A percentile compares a stretch with the other conserved stretches of the same genome.
phyloP scores from a whole-genome alignment of 1,140 invertebrate genomes.

The Helicoverpa armigera region DNA sequence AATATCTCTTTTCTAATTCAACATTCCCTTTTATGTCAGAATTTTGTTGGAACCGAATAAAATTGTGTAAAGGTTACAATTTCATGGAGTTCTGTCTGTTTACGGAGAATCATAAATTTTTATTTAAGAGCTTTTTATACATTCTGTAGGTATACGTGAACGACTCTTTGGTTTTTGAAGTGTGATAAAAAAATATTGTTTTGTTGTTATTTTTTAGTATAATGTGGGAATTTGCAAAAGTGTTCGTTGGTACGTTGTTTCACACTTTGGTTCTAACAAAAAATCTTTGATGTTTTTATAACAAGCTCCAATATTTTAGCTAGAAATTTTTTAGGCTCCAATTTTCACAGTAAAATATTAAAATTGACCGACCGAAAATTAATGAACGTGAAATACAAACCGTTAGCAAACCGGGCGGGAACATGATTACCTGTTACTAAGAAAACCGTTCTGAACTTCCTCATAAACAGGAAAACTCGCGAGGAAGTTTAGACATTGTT shows the following conservation, averaged over 20 bases:
- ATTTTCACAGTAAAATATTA: too few relatives aligned
- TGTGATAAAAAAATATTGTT: background rate
- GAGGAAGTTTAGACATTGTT: background rate
- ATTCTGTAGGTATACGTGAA: background rate
- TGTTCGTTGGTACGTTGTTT: too few relatives aligned
- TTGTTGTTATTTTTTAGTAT: conserved; percentile 13
- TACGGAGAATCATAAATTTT: conserved; percentile 12
- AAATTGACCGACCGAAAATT: too few relatives aligned
- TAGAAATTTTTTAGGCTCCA: too few relatives aligned
- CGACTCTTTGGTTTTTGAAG: conserved; percentile 22
- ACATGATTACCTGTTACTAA: too few relatives aligned
- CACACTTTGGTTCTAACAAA: too few relatives aligned
- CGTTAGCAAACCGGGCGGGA: too few relatives aligned
- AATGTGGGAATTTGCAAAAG: conserved; percentile 1
- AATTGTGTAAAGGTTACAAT: conserved; percentile 34
- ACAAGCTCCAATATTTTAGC: too few relatives aligned
- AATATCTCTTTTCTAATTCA: conserved; percentile 40
- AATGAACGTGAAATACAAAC: too few relatives aligned
- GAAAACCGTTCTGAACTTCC: too few relatives aligned
- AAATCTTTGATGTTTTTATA: too few relatives aligned
- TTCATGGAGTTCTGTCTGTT: conserved; percentile 15
- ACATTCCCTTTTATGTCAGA: conserved; percentile 24
- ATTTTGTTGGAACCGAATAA: conserved; percentile 23
- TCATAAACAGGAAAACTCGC: too few relatives aligned
- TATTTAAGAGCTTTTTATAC: conserved; percentile 9